Base-by-base conservation (phyloP, 2,797 vertebrate species). In the Pangasius macronema region DNA sequence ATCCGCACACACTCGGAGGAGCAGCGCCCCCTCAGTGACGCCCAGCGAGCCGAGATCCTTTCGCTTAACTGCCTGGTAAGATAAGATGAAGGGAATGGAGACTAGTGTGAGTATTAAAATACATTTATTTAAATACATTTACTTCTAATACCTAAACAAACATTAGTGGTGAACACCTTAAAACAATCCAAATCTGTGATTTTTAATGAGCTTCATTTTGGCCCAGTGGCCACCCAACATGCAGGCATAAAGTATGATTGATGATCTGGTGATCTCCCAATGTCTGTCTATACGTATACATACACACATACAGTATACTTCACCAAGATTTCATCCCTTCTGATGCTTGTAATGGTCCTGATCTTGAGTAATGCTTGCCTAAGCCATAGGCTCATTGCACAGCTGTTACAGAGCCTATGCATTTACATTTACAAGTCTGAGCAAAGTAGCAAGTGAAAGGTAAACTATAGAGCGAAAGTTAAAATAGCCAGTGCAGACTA, bases 1-100 rank as follows among this genome's bases (percentile, higher is more conserved):
- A 99, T 99, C 89, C 99, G 96, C 86, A 97, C 93, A 14, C 98
- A 99, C 76, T 99, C 98, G 0, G 97, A 91, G 42, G 96, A 94
- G 70, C 95, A 96, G 87, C 97, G 97, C 82, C 97, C 97, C 86
- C 96, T 96, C 68, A 99, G 97, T 75, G 97, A 97, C 91, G 97
- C 97, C 98, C 99, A 99, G 85, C 98, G 96, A 1, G 95, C 95
- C 0, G 97, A 97, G 59, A 99, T 94, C 55, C 96, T 95, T 93
- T 99, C 97, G 91, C 96, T 95, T 87, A 99, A 96, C 90, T 97
- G 97, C 90, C 99, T 99, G 89, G 86, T 73, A 73, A 84, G 42
- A 70, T 55, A 51, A 86, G n/a, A 6, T 27, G 22, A 53, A 4
- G 72, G 65, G 65, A 76, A 75, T 39, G 5, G 57, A 27, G 24